Conservation (phyloP, 2,797 vertebrate genomes). For the Martes flavigula region DNA sequence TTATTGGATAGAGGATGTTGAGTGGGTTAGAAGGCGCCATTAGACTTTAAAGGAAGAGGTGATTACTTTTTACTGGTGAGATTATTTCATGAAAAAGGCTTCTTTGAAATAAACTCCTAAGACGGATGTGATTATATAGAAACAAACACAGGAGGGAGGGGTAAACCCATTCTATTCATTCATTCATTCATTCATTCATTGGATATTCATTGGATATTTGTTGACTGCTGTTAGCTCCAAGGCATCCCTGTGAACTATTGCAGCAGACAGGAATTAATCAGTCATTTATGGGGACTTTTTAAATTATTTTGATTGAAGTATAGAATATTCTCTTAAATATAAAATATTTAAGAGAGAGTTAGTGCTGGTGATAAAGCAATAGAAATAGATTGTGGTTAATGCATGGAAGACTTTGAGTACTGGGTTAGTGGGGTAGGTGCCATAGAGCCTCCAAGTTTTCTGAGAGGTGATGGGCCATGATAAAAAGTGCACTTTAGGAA, state of each 20-base stretch:
- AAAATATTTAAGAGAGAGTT: neutral
- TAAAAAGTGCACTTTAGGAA: neutral
- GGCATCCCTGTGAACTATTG: neutral
- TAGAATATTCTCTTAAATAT: neutral
- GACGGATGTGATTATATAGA: conserved; percentile 2
- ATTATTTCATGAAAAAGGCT: conserved; percentile 21
- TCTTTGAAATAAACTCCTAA: conserved; percentile 10
- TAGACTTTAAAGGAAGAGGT: conserved; percentile 21
- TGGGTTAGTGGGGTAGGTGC: neutral
- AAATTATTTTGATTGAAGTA: neutral
- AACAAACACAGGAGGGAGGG: neutral
- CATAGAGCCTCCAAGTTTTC: neutral
- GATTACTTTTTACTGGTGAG: neutral
- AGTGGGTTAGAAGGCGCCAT: neutral
- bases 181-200: neutral
- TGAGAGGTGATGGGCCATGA: neutral
- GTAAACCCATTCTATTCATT: neutral
- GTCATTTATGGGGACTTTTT: neutral
- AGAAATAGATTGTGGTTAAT: neutral
- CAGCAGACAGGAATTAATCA: neutral
- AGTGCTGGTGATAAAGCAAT: neutral
- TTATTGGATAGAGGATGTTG: neutral
- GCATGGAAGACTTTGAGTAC: neutral
- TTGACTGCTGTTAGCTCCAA: neutral
- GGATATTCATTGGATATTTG: neutral